These are phyloP conservation scores for Periophthalmus magnuspinnatus DNA, from an alignment of 2,797 vertebrate species.

Conservation along the genomic window DNA sequence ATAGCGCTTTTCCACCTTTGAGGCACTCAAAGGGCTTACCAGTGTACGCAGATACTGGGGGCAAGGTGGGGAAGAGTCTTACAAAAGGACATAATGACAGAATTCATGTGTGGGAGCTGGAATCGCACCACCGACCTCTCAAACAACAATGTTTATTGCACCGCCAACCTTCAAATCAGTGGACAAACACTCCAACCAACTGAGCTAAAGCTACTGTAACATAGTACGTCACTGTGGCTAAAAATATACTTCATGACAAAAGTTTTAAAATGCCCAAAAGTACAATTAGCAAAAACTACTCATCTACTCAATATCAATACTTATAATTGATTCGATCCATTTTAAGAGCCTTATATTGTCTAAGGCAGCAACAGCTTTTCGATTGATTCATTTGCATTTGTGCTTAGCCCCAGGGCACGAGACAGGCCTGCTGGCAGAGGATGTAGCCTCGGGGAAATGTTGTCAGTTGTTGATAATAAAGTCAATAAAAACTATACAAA, in stretches of 20 bases:
- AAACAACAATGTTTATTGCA: no score
- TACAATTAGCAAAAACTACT: background rate
- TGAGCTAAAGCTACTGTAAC: no score
- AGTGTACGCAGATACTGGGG: no score
- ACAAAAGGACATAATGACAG: no score
- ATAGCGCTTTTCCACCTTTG: no score
- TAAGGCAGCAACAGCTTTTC: background rate
- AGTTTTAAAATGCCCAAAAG: background rate
- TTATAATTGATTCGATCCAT: background rate
- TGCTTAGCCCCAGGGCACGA: conserved; percentile 30
- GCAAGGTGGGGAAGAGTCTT: no score
- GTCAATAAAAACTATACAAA: conserved; percentile 32
- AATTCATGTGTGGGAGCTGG: no score
- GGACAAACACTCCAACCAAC: no score
- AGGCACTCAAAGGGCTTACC: no score
- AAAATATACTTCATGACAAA: background rate
- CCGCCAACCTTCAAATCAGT: no score
- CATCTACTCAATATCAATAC: background rate
- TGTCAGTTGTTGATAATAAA: conserved; percentile 24
- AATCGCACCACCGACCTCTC: no score
- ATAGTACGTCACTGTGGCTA: background rate
- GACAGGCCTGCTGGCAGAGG: conserved; percentile 7
- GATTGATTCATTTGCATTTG: conserved; percentile 49
- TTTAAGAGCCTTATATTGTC: no score
- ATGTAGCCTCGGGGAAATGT: conserved; percentile 25